These are phyloP conservation scores for Tenthredo distinguenda DNA, from an alignment of 2,888 invertebrate species.

Conservation along the genomic window DNA sequence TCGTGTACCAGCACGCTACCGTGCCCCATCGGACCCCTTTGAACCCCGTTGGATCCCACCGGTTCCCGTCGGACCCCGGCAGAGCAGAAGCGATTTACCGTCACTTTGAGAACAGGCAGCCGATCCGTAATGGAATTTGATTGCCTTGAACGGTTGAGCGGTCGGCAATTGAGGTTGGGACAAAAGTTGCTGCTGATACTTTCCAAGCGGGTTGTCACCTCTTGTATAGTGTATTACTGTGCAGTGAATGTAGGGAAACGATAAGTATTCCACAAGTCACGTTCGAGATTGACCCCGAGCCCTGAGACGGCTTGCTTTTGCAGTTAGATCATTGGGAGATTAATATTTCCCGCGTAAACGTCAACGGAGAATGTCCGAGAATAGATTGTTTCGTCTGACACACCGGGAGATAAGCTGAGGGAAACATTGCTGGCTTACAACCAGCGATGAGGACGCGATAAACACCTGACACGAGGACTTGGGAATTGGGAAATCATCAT, in stretches of 20 bases:
- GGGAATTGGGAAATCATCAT: constrained; percentile 43
- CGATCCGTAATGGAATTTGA: constrained; percentile 47
- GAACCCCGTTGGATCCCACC: constrained; percentile 39
- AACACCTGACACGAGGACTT: constrained; percentile 47
- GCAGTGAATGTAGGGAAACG: constrained; percentile 18
- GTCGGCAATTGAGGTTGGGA: constrained; percentile 11
- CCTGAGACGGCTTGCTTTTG: constrained; percentile 38
- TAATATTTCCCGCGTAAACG: constrained; percentile 50
- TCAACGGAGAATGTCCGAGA: constrained; percentile 50
- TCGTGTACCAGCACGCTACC: constrained; percentile 56
- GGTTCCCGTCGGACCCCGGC: constrained; percentile 34
- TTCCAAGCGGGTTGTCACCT: constrained; percentile 46
- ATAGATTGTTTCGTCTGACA: constrained; percentile 49
- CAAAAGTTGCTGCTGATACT: constrained; percentile 27
- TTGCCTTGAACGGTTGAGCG: constrained; percentile 24
- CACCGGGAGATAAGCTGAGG: constrained; percentile 34
- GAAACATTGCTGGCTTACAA: constrained; percentile 44
- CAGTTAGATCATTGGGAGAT: constrained; percentile 49
- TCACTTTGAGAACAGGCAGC: constrained; percentile 47
- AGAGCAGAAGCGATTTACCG: constrained; percentile 50
- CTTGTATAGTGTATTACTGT: not conserved
- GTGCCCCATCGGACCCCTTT: constrained; percentile 46
- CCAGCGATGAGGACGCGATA: constrained; percentile 43
- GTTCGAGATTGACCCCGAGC: constrained; percentile 43
- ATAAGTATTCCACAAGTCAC: constrained; percentile 44